A percentile compares a stretch with the other conserved stretches of the same genome.
Conservation (phyloP, 2,888 invertebrate species). For the Ophioninae sp. region DNA sequence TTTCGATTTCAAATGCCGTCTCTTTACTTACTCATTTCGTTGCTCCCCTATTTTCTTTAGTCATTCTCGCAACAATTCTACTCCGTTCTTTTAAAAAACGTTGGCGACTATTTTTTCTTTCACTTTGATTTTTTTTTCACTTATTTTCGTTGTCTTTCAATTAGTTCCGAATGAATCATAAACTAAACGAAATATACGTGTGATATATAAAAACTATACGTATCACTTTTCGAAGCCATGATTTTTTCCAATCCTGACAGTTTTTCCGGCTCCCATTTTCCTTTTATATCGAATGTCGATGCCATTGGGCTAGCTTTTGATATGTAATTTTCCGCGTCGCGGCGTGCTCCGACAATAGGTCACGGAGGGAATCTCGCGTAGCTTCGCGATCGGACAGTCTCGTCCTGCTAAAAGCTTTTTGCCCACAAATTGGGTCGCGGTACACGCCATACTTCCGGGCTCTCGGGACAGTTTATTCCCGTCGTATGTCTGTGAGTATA, state of each 20-base stretch:
- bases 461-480: slow-evolving; percentile 33
- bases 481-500: background rate
- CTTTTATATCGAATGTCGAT: background rate
- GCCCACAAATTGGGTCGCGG: slow-evolving; percentile 61
- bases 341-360: slow-evolving; percentile 12
- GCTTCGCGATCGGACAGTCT: slow-evolving; percentile 12
- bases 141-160: too few relatives aligned
- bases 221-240: background rate
- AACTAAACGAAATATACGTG: too few relatives aligned
- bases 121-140: too few relatives aligned
- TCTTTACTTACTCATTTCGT: too few relatives aligned
- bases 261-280: background rate
- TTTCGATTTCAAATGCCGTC: too few relatives aligned
- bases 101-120: too few relatives aligned
- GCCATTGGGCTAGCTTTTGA: background rate
- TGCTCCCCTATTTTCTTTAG: too few relatives aligned
- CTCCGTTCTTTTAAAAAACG: too few relatives aligned
- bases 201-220: too few relatives aligned
- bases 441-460: slow-evolving; percentile 60
- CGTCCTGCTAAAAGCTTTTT: slow-evolving; percentile 63
- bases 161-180: too few relatives aligned
- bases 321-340: slow-evolving; percentile 10
- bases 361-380: background rate
- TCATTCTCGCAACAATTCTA: too few relatives aligned
- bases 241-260: background rate